Evolutionary conservation across 2,113 vertebrate genomes (phyloP).

Genomic region (Eubucco bourcierii): DNA sequence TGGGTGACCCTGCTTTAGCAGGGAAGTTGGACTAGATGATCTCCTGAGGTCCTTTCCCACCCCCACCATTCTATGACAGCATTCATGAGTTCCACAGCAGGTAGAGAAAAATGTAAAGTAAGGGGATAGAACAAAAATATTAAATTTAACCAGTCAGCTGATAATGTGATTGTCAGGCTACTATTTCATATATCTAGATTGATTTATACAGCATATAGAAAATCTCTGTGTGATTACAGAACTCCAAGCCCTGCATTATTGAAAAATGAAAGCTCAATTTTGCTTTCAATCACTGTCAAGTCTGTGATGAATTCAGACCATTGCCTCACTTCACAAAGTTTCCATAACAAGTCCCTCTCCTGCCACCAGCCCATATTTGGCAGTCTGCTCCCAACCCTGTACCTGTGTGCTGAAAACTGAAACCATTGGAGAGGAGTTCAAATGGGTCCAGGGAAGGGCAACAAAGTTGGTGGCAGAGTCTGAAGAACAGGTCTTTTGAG

Average conservation of each 20-base stretch:
- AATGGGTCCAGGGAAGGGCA: too few relatives aligned
- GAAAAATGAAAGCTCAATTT: constrained; percentile 30
- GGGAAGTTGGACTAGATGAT: too few relatives aligned
- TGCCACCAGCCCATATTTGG: not conserved
- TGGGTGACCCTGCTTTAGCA: too few relatives aligned
- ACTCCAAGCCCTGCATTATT: not conserved
- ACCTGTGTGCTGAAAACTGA: not conserved
- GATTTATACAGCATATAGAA: constrained; percentile 19
- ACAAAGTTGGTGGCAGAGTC: too few relatives aligned
- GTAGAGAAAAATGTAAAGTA: not conserved
- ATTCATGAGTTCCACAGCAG: not conserved
- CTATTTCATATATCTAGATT: not conserved
- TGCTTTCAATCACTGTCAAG: not conserved
- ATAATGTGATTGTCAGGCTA: not conserved
- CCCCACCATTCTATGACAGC: too few relatives aligned
- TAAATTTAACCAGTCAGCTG: not conserved
- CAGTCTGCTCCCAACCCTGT: not conserved
- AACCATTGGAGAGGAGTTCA: not conserved
- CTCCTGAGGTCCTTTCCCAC: too few relatives aligned
- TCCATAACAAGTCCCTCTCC: not conserved
- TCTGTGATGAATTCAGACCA: not conserved
- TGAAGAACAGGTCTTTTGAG: too few relatives aligned
- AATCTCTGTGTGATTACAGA: not conserved
- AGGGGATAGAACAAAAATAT: not conserved
- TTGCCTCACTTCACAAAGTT: not conserved